Conservation (phyloP, 64 coral and sea anemone genomes). For the Actinia equina region DNA sequence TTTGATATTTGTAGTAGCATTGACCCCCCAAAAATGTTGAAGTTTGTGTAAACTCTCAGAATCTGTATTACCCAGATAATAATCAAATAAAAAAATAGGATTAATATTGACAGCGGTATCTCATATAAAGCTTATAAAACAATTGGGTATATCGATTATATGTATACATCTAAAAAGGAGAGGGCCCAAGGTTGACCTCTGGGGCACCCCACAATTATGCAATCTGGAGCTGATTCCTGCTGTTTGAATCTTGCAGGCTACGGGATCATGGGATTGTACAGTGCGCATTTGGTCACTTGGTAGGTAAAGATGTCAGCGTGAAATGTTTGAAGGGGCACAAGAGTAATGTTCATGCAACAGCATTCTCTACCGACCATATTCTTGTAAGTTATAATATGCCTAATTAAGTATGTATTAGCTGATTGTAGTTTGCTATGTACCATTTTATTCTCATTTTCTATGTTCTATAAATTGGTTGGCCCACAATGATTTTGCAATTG, state of each 20-base stretch:
- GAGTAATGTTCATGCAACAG: slow-evolving; percentile 85
- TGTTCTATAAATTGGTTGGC: no score
- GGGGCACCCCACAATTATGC: neutral
- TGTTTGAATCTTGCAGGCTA: slow-evolving; percentile 34
- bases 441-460: no score
- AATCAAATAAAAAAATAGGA: no score
- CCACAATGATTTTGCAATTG: no score
- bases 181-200: neutral
- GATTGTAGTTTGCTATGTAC: no score
- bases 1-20: neutral
- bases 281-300: slow-evolving; percentile 79
- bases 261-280: slow-evolving; percentile 96
- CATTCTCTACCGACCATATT: slow-evolving; percentile 59
- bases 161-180: no score
- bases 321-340: slow-evolving; percentile 71
- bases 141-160: no score
- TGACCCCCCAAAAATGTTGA: no score
- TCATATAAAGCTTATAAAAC: no score
- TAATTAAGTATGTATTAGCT: neutral
- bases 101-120: no score
- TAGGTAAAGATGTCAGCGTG: slow-evolving; percentile 28
- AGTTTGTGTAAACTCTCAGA: neutral
- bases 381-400: slow-evolving; percentile 45
- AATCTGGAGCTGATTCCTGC: no score
- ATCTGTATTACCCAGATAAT: neutral